These are phyloP conservation scores for Drepanosiphum platanoidis DNA, from an alignment of 2,888 invertebrate genomes.

Conservation along the genomic window DNA sequence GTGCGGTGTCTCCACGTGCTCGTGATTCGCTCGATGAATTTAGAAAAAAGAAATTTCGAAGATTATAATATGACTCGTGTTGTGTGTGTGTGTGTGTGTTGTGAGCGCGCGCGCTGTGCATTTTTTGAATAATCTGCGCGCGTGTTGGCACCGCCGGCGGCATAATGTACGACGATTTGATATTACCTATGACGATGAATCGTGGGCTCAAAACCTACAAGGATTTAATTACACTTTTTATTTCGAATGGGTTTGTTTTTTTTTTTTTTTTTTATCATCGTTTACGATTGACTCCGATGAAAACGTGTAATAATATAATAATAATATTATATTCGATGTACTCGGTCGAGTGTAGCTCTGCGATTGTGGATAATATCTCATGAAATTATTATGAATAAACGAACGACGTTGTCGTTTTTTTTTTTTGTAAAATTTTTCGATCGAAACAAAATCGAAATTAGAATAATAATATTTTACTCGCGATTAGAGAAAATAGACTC, in stretches of 20 bases:
- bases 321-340: too few relatives aligned
- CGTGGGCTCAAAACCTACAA: background rate
- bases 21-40: slow-evolving; percentile 13
- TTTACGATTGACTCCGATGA: background rate
- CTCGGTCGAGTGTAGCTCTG: too few relatives aligned
- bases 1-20: background rate
- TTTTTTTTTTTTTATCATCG: too few relatives aligned
- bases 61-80: background rate
- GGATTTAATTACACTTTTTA: background rate
- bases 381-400: too few relatives aligned
- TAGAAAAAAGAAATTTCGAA: slow-evolving; percentile 3
- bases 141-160: background rate
- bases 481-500: too few relatives aligned
- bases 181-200: background rate
- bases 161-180: background rate
- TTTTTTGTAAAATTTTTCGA: too few relatives aligned
- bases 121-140: background rate
- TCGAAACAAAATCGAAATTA: too few relatives aligned
- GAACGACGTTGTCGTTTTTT: too few relatives aligned
- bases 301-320: background rate
- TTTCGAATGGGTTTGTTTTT: background rate
- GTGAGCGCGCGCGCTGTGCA: background rate
- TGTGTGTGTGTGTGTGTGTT: background rate
- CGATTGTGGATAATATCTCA: too few relatives aligned
- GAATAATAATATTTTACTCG: too few relatives aligned